These are phyloP conservation scores for Tetragnatha versicolor DNA, from an alignment of 1,140 invertebrate genomes.

Conservation along the genomic window DNA sequence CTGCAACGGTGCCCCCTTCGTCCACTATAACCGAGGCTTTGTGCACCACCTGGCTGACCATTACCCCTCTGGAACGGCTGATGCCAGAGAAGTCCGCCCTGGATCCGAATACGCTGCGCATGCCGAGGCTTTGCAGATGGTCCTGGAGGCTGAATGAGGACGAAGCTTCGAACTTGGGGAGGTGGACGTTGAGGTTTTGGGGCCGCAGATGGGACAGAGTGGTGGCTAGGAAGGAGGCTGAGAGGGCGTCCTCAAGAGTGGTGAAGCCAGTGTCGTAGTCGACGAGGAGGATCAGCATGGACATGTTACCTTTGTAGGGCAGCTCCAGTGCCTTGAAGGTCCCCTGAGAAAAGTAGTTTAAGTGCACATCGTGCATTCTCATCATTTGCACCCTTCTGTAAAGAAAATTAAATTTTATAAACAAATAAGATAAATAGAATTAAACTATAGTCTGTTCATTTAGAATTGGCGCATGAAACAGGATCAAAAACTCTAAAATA, in stretches of 20 bases:
- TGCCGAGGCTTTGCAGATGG: background rate
- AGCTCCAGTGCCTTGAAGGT: background rate
- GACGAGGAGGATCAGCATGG: conserved; percentile 2
- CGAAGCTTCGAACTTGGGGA: conserved; percentile 81
- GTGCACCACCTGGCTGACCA: background rate
- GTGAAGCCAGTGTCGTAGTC: background rate
- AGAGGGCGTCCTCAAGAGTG: background rate
- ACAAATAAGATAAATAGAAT: too few species aligned
- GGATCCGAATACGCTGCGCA: background rate
- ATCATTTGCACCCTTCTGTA: background rate
- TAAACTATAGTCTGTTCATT: too few species aligned
- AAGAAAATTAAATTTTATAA: background rate
- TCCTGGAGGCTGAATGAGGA: background rate
- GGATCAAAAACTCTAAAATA: too few species aligned
- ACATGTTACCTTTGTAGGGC: conserved; percentile 3
- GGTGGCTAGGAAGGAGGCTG: background rate
- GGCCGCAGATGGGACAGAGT: background rate
- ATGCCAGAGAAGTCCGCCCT: background rate
- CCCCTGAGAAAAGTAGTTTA: background rate
- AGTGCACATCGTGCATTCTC: background rate
- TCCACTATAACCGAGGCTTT: conserved; percentile 8
- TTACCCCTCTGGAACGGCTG: background rate
- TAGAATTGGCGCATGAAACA: too few species aligned
- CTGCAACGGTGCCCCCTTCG: conserved; percentile 5
- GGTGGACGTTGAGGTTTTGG: conserved; percentile 69